phyloP scores from a whole-genome alignment of 2,888 invertebrate genomes.

The Linnaemya tessellans region DNA sequence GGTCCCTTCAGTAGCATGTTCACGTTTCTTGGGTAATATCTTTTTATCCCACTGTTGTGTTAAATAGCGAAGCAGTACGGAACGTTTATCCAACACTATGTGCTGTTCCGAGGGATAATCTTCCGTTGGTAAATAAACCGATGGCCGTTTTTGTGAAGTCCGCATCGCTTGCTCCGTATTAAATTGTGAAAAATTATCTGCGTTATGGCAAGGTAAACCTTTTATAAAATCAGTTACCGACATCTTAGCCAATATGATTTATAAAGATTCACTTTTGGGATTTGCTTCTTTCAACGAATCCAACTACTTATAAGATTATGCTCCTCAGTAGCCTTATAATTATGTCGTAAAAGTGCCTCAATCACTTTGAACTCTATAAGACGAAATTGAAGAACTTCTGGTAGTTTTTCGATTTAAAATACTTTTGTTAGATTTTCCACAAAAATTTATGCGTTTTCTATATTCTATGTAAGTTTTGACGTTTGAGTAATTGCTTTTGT shows the following conservation, averaged over 20 bases:
- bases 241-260: slow-evolving; percentile 79
- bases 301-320: not conserved
- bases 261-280: not conserved
- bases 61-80: slow-evolving; percentile 95
- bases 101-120: slow-evolving; percentile 97
- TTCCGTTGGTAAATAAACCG: slow-evolving; percentile 96
- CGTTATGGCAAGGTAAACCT: slow-evolving; percentile 95
- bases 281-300: not conserved
- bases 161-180: slow-evolving; percentile 93
- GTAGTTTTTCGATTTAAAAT: not conserved
- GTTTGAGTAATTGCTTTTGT: slow-evolving; percentile 56
- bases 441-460: slow-evolving; percentile 44
- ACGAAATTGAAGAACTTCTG: not conserved
- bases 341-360: not conserved
- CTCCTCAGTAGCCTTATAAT: not conserved
- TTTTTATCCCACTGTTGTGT: slow-evolving; percentile 98
- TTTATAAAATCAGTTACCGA: slow-evolving; percentile 95
- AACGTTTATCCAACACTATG: slow-evolving; percentile 97
- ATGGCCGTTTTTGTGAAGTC: slow-evolving; percentile 92
- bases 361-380: not conserved
- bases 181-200: slow-evolving; percentile 95
- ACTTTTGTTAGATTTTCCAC: slow-evolving; percentile 12
- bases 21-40: slow-evolving; percentile 83
- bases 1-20: slow-evolving; percentile 75
- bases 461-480: slow-evolving; percentile 44